These are phyloP conservation scores for Monoplex corrugatus DNA, from an alignment of 2,888 invertebrate species.

Conservation along the genomic window DNA sequence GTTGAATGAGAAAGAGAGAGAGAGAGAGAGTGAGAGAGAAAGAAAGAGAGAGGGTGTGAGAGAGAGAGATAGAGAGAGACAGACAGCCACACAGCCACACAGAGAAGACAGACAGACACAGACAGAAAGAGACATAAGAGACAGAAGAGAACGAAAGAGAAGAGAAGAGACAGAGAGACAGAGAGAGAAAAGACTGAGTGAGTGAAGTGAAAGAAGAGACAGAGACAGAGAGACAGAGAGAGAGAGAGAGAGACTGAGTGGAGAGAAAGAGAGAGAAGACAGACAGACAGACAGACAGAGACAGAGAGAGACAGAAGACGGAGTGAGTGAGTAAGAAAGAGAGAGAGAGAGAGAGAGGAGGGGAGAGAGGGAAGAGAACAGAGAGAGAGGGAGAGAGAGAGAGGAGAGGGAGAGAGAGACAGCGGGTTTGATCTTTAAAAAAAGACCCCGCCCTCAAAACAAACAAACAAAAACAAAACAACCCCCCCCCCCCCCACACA, in stretches of 20 bases:
- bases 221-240: not conserved
- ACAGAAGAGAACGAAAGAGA: not conserved
- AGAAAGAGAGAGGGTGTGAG: not conserved
- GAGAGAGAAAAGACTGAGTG: slow-evolving; percentile 55
- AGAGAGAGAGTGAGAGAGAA: slow-evolving; percentile 20
- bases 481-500: too few relatives aligned
- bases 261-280: not conserved
- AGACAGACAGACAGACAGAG: not conserved
- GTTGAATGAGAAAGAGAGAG: slow-evolving; percentile 25
- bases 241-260: not conserved
- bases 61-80: not conserved
- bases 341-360: not conserved
- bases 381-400: slow-evolving; percentile 56
- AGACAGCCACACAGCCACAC: not conserved
- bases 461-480: too few relatives aligned
- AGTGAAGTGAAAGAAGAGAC: slow-evolving; percentile 51
- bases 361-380: not conserved
- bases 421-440: too few relatives aligned
- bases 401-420: slow-evolving; percentile 54
- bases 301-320: not conserved
- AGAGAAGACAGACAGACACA: not conserved
- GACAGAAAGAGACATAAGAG: not conserved
- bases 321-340: not conserved
- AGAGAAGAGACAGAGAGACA: slow-evolving; percentile 54
- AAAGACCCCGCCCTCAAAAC: too few relatives aligned